Base-by-base conservation (phyloP, 2,113 vertebrate species). In the Zosterops borbonicus region DNA sequence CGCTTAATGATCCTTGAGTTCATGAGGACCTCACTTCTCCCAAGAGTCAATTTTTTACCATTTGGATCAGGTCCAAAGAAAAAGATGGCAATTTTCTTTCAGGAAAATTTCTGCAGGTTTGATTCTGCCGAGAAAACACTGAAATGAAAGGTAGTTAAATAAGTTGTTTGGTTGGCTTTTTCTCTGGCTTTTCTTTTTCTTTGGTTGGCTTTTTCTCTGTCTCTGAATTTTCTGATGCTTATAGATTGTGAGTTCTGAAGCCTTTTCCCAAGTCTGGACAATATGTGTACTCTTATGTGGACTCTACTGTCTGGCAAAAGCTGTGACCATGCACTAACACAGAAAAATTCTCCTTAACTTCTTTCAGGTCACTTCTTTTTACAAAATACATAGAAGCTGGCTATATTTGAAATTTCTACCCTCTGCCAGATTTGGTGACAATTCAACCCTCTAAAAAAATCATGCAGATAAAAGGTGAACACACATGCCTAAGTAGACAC, bases 1-100 rank as follows among this genome's bases (percentile, higher is more conserved):
- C n/a, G 37, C 5, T 69, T 93, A 87, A 90, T 55, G 76, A 83
- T 67, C 68, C 68, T 83, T 80, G 64, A 93, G 86, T 80, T 85
- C 83, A 58, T 6, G 42, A 92, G 70, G 44, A 42, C 53, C 14
- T 76, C 0, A 0, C 25, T 87, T 84, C 69, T 85, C 79, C 50
- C 46, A 69, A 0, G 10, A 85, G 67, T 33, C 28, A 9, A 35
- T 79, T 96, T 83, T 76, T 76, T 1, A 0, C 21, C 44, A 35
- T 6, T 10, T 56, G 90, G 69, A 76, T 49, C 53, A 77, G 39
- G 18, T 35, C 58, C 29, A 55, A 68, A 87, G 46, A 68, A 82
- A 87, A 79, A 90, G 6, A 60, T 12, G 14, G 6, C 9, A 23
- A 64, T 76, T 90, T 91, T 87, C 37, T 83, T 71, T 56, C 41